phyloP scores from a whole-genome alignment of 2,797 vertebrate species.

The Rhinoraja longicauda region DNA sequence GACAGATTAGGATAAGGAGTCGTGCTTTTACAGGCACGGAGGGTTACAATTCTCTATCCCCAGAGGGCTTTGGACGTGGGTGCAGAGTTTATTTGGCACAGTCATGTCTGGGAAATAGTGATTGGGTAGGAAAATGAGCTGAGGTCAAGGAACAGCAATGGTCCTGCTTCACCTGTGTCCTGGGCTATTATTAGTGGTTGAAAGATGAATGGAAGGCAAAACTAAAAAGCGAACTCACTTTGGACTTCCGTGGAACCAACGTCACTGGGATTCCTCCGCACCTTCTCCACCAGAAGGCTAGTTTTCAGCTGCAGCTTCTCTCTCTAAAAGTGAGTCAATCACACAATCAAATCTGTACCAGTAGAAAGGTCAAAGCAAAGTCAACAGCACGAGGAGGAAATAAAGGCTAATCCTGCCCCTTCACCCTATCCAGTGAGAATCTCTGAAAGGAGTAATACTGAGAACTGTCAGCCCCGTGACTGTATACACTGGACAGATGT shows the following conservation, averaged over 20 bases:
- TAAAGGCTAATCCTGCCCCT: not conserved
- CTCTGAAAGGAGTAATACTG: not conserved
- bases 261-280: conserved; percentile 70
- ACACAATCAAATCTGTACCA: not conserved
- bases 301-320: conserved; percentile 78
- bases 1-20: too few relatives aligned
- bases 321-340: conserved; percentile 56
- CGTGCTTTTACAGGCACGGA: too few relatives aligned
- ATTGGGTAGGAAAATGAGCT: too few relatives aligned
- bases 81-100: too few relatives aligned
- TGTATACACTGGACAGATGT: not conserved
- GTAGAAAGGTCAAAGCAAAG: not conserved
- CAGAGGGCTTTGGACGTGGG: too few relatives aligned
- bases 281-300: conserved; percentile 75
- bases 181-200: too few relatives aligned
- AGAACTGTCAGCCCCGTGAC: not conserved
- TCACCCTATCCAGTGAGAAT: not conserved
- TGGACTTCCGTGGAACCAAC: conserved; percentile 71
- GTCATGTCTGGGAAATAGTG: too few relatives aligned
- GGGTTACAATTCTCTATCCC: too few relatives aligned
- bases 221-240: conserved; percentile 56
- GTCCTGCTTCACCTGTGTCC: too few relatives aligned
- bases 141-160: too few relatives aligned
- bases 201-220: not conserved
- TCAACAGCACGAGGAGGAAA: not conserved